Conservation (phyloP, 2,888 invertebrate species). For the Spialia ferax region DNA sequence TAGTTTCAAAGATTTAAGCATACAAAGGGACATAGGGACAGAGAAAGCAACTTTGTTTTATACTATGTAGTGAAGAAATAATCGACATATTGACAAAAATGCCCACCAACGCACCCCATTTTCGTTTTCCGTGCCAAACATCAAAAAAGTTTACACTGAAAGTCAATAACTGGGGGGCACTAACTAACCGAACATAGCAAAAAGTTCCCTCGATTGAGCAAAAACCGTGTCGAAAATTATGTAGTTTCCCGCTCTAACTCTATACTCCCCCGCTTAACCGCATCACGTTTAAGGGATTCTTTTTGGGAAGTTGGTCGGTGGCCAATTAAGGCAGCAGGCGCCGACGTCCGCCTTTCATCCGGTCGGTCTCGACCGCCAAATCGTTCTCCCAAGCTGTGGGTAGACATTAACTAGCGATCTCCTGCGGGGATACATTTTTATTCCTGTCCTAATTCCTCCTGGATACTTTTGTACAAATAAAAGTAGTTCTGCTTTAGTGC, state of each 20-base stretch:
- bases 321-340: conserved; percentile 77
- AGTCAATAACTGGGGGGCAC: background rate
- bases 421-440: conserved; percentile 39
- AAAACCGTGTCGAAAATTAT: conserved; percentile 51
- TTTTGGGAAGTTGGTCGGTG: conserved; percentile 72
- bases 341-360: conserved; percentile 65
- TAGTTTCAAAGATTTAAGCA: too few species aligned
- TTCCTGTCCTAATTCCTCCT: conserved; percentile 34
- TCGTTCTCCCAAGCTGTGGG: conserved; percentile 58
- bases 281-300: conserved; percentile 65
- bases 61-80: too few species aligned
- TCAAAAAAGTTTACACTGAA: background rate
- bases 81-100: background rate
- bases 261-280: conserved; percentile 61
- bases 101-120: background rate
- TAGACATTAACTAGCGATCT: conserved; percentile 46
- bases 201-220: conserved; percentile 16
- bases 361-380: conserved; percentile 58
- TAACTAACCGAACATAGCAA: conserved; percentile 4
- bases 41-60: too few species aligned
- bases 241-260: conserved; percentile 55
- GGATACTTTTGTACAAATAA: conserved; percentile 27
- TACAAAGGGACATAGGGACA: too few species aligned
- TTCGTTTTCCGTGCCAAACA: background rate
- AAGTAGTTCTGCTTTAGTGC: conserved; percentile 35